phyloP scores from a whole-genome alignment of 2,113 vertebrate species.

The Podiceps cristatus region DNA sequence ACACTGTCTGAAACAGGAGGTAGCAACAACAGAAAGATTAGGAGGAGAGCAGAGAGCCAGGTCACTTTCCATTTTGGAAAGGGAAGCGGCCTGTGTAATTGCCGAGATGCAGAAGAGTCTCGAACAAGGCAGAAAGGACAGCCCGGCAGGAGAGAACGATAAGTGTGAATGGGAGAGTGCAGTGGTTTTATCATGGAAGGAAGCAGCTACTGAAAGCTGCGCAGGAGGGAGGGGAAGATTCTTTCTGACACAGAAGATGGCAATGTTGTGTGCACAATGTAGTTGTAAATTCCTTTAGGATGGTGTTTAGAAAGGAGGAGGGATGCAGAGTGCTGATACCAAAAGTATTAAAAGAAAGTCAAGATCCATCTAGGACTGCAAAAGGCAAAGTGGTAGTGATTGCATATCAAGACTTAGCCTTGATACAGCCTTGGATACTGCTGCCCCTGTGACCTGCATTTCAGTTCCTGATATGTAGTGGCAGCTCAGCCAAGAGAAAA shows the following conservation, averaged over 20 bases:
- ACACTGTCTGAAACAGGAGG: neutral
- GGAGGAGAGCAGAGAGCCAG: neutral
- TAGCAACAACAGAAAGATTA: neutral
- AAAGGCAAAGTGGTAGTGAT: neutral
- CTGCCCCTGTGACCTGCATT: neutral
- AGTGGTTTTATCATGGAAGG: neutral
- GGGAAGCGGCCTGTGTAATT: neutral
- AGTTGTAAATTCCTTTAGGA: neutral
- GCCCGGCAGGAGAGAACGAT: neutral
- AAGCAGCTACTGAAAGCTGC: neutral
- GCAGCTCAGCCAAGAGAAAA: neutral
- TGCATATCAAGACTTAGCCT: rapidly evolving
- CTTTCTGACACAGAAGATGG: neutral
- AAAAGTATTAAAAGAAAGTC: neutral
- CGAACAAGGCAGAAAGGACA: neutral
- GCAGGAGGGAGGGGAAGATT: neutral
- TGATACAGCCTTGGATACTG: neutral
- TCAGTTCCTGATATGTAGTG: neutral
- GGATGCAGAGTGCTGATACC: neutral
- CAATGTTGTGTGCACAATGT: neutral
- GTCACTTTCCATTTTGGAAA: neutral
- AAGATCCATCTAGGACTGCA: neutral
- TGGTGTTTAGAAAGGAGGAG: neutral
- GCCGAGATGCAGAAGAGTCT: neutral
- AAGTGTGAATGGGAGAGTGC: neutral